Percentiles rank a stretch among this genome's conserved stretches.
Conservation (phyloP, 2,888 invertebrate species). For the Drosophila mimica region DNA sequence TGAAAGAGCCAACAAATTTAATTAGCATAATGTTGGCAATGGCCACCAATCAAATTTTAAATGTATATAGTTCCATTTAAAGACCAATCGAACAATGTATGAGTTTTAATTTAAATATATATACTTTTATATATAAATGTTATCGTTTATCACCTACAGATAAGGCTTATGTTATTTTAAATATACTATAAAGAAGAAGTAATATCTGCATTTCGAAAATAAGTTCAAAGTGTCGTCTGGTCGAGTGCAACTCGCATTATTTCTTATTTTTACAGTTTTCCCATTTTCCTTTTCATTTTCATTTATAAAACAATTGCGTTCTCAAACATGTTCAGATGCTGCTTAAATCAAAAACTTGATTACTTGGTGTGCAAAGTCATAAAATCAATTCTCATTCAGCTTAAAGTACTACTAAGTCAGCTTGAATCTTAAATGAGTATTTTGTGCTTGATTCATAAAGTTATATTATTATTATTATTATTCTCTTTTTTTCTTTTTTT, state of each 20-base stretch:
- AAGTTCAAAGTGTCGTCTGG: too few relatives aligned
- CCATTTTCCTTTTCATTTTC: neutral
- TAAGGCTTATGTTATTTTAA: neutral
- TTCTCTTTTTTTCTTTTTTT: neutral
- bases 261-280: neutral
- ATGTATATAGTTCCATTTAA: neutral
- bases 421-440: neutral
- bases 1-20: neutral
- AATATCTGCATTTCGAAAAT: too few relatives aligned
- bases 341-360: neutral
- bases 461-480: neutral
- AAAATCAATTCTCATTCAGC: neutral
- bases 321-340: neutral
- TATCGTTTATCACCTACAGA: neutral
- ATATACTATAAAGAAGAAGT: neutral
- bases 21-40: neutral
- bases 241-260: neutral
- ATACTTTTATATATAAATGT: too few relatives aligned
- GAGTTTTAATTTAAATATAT: too few relatives aligned
- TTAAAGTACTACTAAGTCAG: neutral
- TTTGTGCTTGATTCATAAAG: neutral
- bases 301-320: neutral
- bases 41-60: neutral
- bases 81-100: neutral
- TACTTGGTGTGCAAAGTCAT: neutral